Conservation (phyloP, 2,113 vertebrate genomes). For the Canis aureus region DNA sequence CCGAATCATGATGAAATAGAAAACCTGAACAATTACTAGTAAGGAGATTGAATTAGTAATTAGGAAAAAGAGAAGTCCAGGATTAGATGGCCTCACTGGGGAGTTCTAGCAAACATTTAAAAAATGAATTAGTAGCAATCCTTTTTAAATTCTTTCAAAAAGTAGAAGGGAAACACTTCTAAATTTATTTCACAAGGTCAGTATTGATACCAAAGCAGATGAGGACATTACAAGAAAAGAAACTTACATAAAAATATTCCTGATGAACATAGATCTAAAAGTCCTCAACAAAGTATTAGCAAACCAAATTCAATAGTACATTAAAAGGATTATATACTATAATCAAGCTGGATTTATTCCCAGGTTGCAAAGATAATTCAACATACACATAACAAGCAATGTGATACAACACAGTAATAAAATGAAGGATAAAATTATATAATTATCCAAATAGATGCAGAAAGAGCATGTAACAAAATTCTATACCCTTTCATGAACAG, state of each 20-base stretch:
- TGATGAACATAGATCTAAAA: neutral
- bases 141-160: neutral
- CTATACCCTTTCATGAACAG: neutral
- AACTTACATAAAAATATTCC: neutral
- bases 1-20: neutral
- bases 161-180: neutral
- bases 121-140: neutral
- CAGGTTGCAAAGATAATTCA: neutral
- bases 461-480: neutral
- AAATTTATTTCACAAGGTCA: neutral
- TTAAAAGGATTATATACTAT: neutral
- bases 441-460: neutral
- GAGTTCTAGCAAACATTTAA: neutral
- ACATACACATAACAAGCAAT: neutral
- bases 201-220: neutral
- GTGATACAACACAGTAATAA: neutral
- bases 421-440: neutral
- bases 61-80: neutral
- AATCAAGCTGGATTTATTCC: neutral
- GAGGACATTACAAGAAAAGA: neutral
- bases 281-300: neutral
- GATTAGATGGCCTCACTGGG: neutral
- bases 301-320: neutral
- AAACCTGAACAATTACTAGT: neutral
- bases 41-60: neutral